These are phyloP conservation scores for Eupristina koningsbergeri DNA, from an alignment of 1,140 invertebrate species.

Conservation along the genomic window DNA sequence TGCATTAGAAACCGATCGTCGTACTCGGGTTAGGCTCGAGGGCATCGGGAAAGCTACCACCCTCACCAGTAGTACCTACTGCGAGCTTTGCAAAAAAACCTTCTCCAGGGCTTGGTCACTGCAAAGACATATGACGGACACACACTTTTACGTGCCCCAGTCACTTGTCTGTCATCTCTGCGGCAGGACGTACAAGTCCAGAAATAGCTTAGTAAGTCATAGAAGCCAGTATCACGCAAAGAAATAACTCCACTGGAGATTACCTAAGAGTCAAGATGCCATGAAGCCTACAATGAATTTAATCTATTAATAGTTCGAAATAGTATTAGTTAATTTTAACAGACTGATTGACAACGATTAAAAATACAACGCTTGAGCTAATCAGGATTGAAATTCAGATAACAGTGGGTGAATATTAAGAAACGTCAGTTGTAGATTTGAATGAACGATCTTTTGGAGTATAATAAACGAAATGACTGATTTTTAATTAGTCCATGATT, in stretches of 20 bases:
- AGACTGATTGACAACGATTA: not conserved
- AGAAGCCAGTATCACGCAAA: constrained; percentile 73
- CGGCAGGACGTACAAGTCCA: constrained; percentile 73
- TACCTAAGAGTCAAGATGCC: constrained; percentile 34
- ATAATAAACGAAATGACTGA: not conserved
- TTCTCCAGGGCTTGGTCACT: constrained; percentile 74
- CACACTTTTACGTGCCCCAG: constrained; percentile 73
- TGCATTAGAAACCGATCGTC: not conserved
- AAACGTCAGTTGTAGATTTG: not conserved
- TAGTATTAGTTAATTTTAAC: not conserved
- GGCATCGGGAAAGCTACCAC: constrained; percentile 45
- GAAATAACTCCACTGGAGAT: constrained; percentile 62
- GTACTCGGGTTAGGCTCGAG: not conserved
- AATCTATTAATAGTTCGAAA: not conserved
- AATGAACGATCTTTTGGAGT: too few species aligned
- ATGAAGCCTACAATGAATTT: not conserved
- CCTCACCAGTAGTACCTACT: constrained; percentile 62
- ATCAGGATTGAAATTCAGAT: not conserved
- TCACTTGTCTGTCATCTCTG: constrained; percentile 73
- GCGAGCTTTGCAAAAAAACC: constrained; percentile 72
- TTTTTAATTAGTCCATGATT: not conserved
- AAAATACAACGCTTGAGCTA: not conserved
- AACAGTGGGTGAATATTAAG: not conserved
- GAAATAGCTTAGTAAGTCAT: constrained; percentile 75
- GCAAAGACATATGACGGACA: constrained; percentile 74